Evolutionary conservation across 2,888 invertebrate species (phyloP), one percentile per base, ranked within the genome.

Genomic region (Mesodorylaimus sp.): DNA sequence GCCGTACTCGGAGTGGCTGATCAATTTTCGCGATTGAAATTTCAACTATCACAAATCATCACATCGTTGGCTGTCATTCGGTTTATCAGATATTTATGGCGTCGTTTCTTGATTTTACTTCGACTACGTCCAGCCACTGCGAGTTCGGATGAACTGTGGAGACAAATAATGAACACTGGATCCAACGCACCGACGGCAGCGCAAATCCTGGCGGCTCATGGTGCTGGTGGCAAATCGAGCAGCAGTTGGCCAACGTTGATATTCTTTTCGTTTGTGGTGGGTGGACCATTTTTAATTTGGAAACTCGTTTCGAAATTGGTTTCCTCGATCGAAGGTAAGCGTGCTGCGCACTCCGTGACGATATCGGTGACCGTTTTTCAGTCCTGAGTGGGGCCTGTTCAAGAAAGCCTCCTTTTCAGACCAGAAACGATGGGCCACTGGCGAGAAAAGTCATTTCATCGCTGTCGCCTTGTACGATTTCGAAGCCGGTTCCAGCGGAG

Each of bases 1-100:
- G 93, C 95, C 47, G 84, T 95, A 55, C 73, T 95, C 47, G 87
- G 89, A 52, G 89, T 95, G 1, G 91, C 91, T 5, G 91, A 95
- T 57, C 91, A 93, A 69, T 82, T 95, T 65, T 81, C 84, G 2
- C 75, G 83, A 44, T 70, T 93, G 52, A 76, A 83, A 53, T 76
- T 79, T 2, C 78, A 88, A 58, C 80, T 95, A 61, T 78, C 80
- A 1, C 83, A 86, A 62, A 76, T 91, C 57, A 79, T 88, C 76
- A 81, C 85, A 45, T 80, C 87, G 0, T 77, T 93, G 60, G 83
- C 87, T 3, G 73, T 89, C 29, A 75, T 89, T 44, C 73, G 83
- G 55, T 76, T 80, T 21, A 62, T 88, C 2, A 79, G 78, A 57
- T 87, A 85, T 82, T 69, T 87, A 25, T 79, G 81, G 58, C 76